phyloP scores from a whole-genome alignment of 2,113 vertebrate genomes.

The Leptobrachium leishanense region DNA sequence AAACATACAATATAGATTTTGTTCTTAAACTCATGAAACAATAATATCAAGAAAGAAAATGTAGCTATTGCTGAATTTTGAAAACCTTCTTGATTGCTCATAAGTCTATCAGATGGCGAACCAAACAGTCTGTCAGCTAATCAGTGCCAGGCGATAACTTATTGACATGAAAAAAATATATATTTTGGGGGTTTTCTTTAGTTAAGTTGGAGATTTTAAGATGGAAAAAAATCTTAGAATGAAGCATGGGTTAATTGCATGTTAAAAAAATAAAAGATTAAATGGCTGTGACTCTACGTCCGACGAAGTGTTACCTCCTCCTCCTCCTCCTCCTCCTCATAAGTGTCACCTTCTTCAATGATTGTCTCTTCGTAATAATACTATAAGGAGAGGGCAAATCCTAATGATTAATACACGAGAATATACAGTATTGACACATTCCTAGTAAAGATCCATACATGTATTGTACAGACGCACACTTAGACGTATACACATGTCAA shows the following conservation, averaged over 20 bases:
- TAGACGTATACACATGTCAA: too few species aligned
- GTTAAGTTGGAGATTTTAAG: not conserved
- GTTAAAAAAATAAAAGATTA: conserved; percentile 4
- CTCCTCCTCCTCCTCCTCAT: conserved; percentile 70
- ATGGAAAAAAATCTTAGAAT: conserved; percentile 41
- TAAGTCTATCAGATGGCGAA: too few species aligned
- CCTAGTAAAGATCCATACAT: too few species aligned
- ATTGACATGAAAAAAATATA: too few species aligned
- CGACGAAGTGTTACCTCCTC: not conserved
- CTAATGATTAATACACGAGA: not conserved
- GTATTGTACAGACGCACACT: too few species aligned
- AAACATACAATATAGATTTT: too few species aligned
- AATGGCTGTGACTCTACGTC: not conserved
- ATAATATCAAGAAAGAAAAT: too few species aligned
- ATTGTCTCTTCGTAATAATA: conserved; percentile 82
- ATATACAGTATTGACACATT: too few species aligned
- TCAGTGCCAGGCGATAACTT: not conserved
- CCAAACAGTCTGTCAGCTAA: not conserved
- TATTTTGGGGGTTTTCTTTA: too few species aligned
- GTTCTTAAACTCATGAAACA: too few species aligned
- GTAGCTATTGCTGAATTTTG: too few species aligned
- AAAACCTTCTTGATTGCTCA: too few species aligned
- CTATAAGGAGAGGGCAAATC: conserved; percentile 65
- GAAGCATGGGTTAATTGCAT: conserved; percentile 49
- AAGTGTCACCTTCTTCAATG: conserved; percentile 68